Percentiles rank a stretch among this genome's conserved stretches.
These are phyloP conservation scores for Catharus ustulatus DNA, from an alignment of 2,797 vertebrate species.

Conservation along the genomic window DNA sequence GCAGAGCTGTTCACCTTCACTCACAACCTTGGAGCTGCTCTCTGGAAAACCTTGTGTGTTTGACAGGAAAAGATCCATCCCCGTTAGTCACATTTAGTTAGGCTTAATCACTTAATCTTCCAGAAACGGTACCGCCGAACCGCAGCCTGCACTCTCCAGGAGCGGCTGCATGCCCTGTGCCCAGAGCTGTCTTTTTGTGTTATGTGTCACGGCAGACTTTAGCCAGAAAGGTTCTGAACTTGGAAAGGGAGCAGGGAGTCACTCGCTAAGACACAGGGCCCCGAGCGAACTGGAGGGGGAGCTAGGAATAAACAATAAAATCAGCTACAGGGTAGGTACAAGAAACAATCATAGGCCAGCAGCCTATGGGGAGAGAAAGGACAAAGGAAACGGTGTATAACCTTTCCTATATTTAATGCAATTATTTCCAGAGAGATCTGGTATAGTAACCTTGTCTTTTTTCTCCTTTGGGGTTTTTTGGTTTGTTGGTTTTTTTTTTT, in stretches of 20 bases:
- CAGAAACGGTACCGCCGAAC: slow-evolving; percentile 39
- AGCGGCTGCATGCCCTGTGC: slow-evolving; percentile 18
- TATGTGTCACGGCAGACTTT: slow-evolving; percentile 17
- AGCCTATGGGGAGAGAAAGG: slow-evolving; percentile 31
- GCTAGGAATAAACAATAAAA: slow-evolving; percentile 58
- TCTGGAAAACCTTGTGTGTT: background rate
- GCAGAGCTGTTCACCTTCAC: slow-evolving; percentile 73
- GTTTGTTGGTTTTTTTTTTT: too few relatives aligned
- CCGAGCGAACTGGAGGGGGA: background rate
- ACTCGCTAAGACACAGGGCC: slow-evolving; percentile 3
- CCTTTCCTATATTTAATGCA: slow-evolving; percentile 29
- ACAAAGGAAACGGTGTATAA: background rate
- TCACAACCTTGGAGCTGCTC: slow-evolving; percentile 72
- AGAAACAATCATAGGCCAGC: slow-evolving; percentile 20
- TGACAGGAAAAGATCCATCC: slow-evolving; percentile 56
- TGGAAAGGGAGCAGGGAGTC: slow-evolving; percentile 58
- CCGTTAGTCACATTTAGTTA: slow-evolving; percentile 60
- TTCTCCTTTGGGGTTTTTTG: background rate
- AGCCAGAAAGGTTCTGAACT: slow-evolving; percentile 67
- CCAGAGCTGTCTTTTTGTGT: slow-evolving; percentile 62
- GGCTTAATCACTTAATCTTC: slow-evolving; percentile 53
- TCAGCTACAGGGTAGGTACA: slow-evolving; percentile 40
- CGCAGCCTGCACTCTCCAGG: slow-evolving; percentile 30
- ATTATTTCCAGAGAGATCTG: slow-evolving; percentile 9
- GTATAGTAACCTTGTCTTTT: slow-evolving; percentile 3